A percentile compares a stretch with the other conserved stretches of the same genome.
Conservation (phyloP, 2,113 vertebrate species). For the Tupaia tana region DNA sequence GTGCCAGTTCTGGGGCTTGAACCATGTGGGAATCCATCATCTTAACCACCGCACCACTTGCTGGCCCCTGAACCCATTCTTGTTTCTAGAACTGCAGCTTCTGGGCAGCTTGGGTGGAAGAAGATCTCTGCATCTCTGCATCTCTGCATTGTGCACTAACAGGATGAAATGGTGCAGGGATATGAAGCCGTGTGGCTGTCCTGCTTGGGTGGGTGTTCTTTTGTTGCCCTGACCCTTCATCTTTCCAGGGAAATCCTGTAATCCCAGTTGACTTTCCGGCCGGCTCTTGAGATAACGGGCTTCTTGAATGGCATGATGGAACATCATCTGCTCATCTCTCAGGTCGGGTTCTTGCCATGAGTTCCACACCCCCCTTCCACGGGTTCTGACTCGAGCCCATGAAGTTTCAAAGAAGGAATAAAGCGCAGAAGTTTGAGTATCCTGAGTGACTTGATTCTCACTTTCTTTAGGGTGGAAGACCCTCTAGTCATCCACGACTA, state of each 20-base stretch:
- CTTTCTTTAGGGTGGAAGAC: fast-evolving
- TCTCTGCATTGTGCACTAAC: fast-evolving
- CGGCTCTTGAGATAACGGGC: slow-evolving; percentile 52
- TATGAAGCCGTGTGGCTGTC: fast-evolving
- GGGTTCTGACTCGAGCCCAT: background rate
- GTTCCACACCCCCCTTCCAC: background rate
- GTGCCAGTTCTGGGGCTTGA: no score
- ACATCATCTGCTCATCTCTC: background rate
- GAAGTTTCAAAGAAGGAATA: background rate
- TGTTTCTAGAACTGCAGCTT: fast-evolving
- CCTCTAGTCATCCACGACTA: fast-evolving
- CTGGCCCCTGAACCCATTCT: no score
- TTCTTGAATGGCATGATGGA: slow-evolving; percentile 33
- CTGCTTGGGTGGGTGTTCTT: background rate
- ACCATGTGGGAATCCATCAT: no score
- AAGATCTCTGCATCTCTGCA: background rate
- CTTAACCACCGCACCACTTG: background rate
- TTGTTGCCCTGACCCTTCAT: fast-evolving
- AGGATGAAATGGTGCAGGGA: fast-evolving
- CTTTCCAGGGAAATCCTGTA: slow-evolving; percentile 59
- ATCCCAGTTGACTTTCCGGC: slow-evolving; percentile 68
- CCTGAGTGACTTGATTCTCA: background rate
- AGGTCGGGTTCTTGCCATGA: slow-evolving; percentile 25
- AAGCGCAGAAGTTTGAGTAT: no score
- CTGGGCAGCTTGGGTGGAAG: background rate